phyloP scores from a whole-genome alignment of 2,113 vertebrate genomes.

The Limnothrissa miodon region DNA sequence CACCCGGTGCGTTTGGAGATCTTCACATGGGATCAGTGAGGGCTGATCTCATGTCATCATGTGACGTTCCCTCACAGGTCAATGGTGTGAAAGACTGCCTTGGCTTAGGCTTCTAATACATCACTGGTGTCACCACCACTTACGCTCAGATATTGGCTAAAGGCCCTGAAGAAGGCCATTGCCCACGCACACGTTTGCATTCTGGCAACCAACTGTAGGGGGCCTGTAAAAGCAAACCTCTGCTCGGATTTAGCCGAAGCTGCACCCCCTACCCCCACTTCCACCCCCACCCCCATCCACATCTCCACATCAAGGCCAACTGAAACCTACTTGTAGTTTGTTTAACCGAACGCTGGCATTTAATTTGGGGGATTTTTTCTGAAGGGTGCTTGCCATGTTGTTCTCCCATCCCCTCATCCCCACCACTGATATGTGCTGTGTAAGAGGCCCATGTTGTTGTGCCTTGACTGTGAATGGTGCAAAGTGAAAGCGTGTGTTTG shows the following conservation, averaged over 20 bases:
- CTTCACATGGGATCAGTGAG: not conserved
- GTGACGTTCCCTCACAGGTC: not conserved
- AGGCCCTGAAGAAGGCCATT: no score
- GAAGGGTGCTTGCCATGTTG: not conserved
- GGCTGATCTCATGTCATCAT: not conserved
- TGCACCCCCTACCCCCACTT: no score
- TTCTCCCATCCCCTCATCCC: not conserved
- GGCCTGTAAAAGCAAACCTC: not conserved
- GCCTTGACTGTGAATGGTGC: not conserved
- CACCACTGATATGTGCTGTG: not conserved
- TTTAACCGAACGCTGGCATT: not conserved
- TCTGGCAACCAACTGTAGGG: not conserved
- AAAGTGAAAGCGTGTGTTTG: not conserved
- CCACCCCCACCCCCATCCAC: no score
- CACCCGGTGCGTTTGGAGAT: no score
- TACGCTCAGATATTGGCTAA: no score
- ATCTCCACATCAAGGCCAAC: not conserved
- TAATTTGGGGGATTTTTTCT: not conserved
- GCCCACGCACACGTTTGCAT: not conserved
- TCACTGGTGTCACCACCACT: no score
- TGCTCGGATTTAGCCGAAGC: not conserved
- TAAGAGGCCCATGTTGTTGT: not conserved
- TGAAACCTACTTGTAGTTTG: not conserved
- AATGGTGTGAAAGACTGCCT: not conserved
- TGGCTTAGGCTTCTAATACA: not conserved